These are phyloP conservation scores for Xyrichtys novacula DNA, from an alignment of 2,797 vertebrate species.

Conservation along the genomic window DNA sequence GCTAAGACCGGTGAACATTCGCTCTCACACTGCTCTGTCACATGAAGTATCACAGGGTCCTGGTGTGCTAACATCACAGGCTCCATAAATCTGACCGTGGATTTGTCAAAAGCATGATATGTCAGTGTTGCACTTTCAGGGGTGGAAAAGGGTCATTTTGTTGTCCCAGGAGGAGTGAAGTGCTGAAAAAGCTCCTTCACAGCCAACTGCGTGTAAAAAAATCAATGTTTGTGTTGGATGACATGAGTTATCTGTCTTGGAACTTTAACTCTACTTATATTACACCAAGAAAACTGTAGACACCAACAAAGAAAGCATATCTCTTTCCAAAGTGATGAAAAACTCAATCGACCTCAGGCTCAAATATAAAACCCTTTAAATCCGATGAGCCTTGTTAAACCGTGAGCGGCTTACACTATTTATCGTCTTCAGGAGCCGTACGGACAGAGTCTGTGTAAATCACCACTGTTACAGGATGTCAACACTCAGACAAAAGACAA, in stretches of 20 bases:
- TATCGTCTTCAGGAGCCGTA: slow-evolving; percentile 24
- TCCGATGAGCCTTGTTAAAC: slow-evolving; percentile 9
- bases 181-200: slow-evolving; percentile 35
- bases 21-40: slow-evolving; percentile 55
- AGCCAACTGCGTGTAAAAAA: slow-evolving; percentile 15
- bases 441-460: slow-evolving; percentile 30
- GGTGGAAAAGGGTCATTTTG: slow-evolving; percentile 43
- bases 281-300: slow-evolving; percentile 21
- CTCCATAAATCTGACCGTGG: slow-evolving; percentile 69
- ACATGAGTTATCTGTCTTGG: slow-evolving; percentile 6
- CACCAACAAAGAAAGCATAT: background rate
- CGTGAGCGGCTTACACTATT: slow-evolving; percentile 8
- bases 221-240: slow-evolving; percentile 1
- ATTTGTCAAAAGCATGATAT: slow-evolving; percentile 69
- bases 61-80: slow-evolving; percentile 74
- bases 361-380: slow-evolving; percentile 4
- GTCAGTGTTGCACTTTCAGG: slow-evolving; percentile 54
- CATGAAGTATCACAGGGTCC: slow-evolving; percentile 37
- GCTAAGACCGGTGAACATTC: slow-evolving; percentile 17
- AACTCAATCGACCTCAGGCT: slow-evolving; percentile 35
- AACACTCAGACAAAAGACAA: slow-evolving; percentile 28
- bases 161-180: slow-evolving; percentile 41
- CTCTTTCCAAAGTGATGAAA: slow-evolving; percentile 27
- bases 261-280: slow-evolving; percentile 16
- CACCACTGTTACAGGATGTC: slow-evolving; percentile 27